Evolutionary conservation across 2,797 vertebrate genomes (phyloP), one percentile per base, ranked within the genome.

Genomic region (Melanotaenia nigrans): DNA sequence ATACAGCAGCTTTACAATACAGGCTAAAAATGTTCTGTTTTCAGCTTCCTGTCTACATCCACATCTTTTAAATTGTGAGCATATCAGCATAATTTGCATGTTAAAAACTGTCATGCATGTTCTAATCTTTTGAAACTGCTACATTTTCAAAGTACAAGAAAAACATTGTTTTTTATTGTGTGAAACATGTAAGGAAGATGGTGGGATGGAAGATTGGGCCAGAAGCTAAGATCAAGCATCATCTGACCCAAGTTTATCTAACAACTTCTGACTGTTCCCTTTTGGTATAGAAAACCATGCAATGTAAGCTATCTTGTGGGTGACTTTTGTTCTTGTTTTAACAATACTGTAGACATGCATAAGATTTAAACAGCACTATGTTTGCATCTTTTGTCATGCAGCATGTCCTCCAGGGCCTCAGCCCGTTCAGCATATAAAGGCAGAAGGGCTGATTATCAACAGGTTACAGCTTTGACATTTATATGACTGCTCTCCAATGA

Each of bases 381-480:
- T 6, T 55, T 55, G 53, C 25, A 55, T 12, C 53, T 28, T 2
- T 16, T 28, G 53, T 5, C 25, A 28, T 28, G 53, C 14, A 14
- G 14, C 12, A 9, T 30, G 25, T 55, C 53, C 53, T 55, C 53
- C 53, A 55, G 25, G 51, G 24, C 13, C 13, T 30, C 12, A 54
- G 25, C 13, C 25, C 25, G 6, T 55, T 28, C 13, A 28, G 24
- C 53, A 16, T 14, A 28, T 30, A 55, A 55, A 30, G 53, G 16
- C 53, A 55, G 13, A 30, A 4, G 25, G 53, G 13, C 4, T 7
- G 14, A 28, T 55, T 55, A 53, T 22, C n/a, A n/a, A 8, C 45
- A 47, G n/a, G 20, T 24, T 53, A 24, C 12, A 24, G 51, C 51
- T 53, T 57, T 68, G 53, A 57, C 53, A 24, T 63, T 45, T 68